These are phyloP conservation scores for Chloroclystis v-ata DNA, from an alignment of 2,888 invertebrate species.

Conservation along the genomic window DNA sequence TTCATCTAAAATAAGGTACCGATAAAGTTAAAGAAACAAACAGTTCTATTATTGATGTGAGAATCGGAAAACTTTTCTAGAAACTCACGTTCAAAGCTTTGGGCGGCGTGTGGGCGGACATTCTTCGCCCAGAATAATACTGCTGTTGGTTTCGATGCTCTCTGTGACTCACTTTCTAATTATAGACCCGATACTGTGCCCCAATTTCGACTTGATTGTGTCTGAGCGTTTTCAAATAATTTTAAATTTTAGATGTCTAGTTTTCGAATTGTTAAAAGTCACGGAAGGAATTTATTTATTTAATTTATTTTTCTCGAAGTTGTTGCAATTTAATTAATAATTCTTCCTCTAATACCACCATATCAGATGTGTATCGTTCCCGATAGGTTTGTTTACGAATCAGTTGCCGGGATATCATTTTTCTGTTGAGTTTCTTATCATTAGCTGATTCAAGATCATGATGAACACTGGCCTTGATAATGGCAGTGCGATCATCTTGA, in stretches of 20 bases:
- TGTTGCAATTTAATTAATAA: too few relatives aligned
- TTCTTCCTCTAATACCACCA: too few relatives aligned
- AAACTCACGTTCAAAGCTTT: conserved; percentile 29
- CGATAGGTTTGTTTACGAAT: conserved; percentile 10
- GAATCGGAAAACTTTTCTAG: conserved; percentile 26
- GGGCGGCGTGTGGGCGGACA: conserved; percentile 49
- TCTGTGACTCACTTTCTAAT: conserved; percentile 68
- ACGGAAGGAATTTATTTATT: background rate
- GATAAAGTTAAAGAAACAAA: too few relatives aligned
- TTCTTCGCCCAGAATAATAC: conserved; percentile 64
- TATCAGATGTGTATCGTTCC: too few relatives aligned
- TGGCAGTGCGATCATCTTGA: conserved; percentile 45
- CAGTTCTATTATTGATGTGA: too few relatives aligned
- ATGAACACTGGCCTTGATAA: conserved; percentile 59
- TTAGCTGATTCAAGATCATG: conserved; percentile 47
- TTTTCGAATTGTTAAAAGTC: background rate
- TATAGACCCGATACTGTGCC: conserved; percentile 58
- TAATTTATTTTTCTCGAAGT: too few relatives aligned
- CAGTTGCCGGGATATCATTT: conserved; percentile 3
- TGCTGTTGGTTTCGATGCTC: conserved; percentile 52
- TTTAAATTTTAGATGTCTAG: background rate
- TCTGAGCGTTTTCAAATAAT: conserved; percentile 11
- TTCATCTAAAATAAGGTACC: too few relatives aligned
- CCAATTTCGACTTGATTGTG: conserved; percentile 47
- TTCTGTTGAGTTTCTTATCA: conserved; percentile 7